phyloP scores from a whole-genome alignment of 1,140 invertebrate species.

The Ditylenchus dipsaci region DNA sequence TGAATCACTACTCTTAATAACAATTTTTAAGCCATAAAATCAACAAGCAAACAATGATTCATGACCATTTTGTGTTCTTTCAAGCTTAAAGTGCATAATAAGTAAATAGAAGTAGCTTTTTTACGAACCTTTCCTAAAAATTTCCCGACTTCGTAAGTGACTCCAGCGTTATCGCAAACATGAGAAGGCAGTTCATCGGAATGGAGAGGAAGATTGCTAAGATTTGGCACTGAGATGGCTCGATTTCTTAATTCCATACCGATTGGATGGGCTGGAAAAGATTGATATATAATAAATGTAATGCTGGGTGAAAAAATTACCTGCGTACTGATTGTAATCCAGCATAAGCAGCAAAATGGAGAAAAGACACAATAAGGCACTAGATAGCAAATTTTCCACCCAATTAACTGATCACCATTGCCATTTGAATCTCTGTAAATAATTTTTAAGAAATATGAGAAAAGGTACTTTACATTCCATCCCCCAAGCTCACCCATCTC shows the following conservation, averaged over 20 bases:
- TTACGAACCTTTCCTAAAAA: slow-evolving; percentile 7
- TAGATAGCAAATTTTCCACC: too few species aligned
- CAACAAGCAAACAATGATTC: too few species aligned
- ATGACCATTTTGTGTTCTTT: too few species aligned
- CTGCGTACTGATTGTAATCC: not conserved
- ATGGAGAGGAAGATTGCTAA: not conserved
- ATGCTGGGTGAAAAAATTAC: not conserved
- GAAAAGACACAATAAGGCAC: too few species aligned
- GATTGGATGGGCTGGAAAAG: not conserved
- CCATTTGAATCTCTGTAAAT: too few species aligned
- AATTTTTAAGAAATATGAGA: too few species aligned
- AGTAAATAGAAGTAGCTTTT: too few species aligned
- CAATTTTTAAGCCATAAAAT: too few species aligned
- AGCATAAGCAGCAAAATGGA: not conserved
- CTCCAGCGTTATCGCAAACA: slow-evolving; percentile 2
- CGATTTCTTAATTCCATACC: not conserved
- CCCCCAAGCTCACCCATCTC: too few species aligned
- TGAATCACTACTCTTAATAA: not conserved
- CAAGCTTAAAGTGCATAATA: too few species aligned
- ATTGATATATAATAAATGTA: not conserved
- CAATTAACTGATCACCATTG: too few species aligned
- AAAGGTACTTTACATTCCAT: too few species aligned
- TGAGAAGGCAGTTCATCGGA: not conserved
- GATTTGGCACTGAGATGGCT: slow-evolving; percentile 4
- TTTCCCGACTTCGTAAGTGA: not conserved